Evolutionary conservation across 2,888 invertebrate genomes (phyloP), one percentile per base, ranked within the genome.

Genomic region (Tenthredo distinguenda): DNA sequence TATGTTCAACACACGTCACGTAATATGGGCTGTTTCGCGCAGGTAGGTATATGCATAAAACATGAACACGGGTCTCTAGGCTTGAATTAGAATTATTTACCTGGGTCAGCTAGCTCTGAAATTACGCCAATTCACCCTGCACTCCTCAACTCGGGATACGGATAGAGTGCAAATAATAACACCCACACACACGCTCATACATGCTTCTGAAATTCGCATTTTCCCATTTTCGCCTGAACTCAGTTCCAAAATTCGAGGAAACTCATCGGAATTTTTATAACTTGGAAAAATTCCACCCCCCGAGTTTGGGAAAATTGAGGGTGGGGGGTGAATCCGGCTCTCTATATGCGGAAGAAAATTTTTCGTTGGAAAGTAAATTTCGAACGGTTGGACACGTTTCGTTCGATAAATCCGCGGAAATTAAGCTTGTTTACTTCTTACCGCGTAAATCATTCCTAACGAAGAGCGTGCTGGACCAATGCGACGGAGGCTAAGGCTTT

Each of bases 31-130:
- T 81, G 34, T 21, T 21, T 18, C 12, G n/a, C 62, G 79, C 50
- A 58, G 58, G 26, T 47, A 43, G 26, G 43, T n/a, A n/a, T 47
- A 89, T 90, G 89, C 89, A 89, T 89, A 89, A 89, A 89, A 87
- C 90, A 89, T 89, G 89, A 90, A 88, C 47, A 65, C 85, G 84
- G 76, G 47, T 37, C 31, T 84, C 88, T 88, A 85, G 87, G 88
- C 87, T 86, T 86, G 86, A 88, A 89, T 89, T 84, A 87, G 89
- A 89, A 89, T 89, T 88, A 90, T 89, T 90, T 89, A 89, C 87
- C 87, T 85, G 84, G 88, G 87, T 88, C 87, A 87, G 86, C 79
- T 62, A 77, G 87, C 86, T 85, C 84, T 84, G 85, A 87, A 88
- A 88, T 88, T 88, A 88, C 87, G 87, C 77, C 65, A 68, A 83